phyloP scores from a whole-genome alignment of 2,888 invertebrate genomes.

The Branchipolynoe longqiensis region DNA sequence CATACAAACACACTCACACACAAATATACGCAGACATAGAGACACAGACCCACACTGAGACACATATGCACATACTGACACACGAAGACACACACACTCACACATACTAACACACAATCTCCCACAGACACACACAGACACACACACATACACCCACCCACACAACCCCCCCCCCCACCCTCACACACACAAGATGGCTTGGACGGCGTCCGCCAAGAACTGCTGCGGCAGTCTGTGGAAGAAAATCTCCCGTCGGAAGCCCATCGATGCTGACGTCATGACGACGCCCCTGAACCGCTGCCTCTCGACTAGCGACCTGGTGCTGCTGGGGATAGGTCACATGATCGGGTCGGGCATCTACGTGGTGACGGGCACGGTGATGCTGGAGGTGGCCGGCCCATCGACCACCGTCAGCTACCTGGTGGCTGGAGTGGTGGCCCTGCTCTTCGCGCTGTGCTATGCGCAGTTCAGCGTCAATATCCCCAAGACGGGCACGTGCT shows the following conservation, averaged over 20 bases:
- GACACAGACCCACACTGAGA: too few relatives aligned
- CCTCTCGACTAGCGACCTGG: conserved; percentile 7
- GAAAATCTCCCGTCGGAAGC: neutral
- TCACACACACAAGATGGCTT: too few relatives aligned
- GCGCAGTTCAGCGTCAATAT: conserved; percentile 38
- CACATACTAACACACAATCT: too few relatives aligned
- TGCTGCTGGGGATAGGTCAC: conserved; percentile 21
- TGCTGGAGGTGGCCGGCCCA: conserved; percentile 5
- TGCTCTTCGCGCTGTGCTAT: conserved; percentile 27
- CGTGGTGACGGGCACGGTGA: conserved; percentile 24
- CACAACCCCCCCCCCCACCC: too few relatives aligned
- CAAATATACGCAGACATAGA: too few relatives aligned
- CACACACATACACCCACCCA: too few relatives aligned
- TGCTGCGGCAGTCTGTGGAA: too few relatives aligned
- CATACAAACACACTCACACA: too few relatives aligned
- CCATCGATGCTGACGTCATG: neutral
- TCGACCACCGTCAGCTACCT: conserved; percentile 8
- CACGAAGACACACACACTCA: too few relatives aligned
- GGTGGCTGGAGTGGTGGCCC: neutral
- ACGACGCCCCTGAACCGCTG: conserved; percentile 15
- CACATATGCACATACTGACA: too few relatives aligned
- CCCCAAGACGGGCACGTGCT: conserved; percentile 9
- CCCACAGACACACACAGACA: too few relatives aligned
- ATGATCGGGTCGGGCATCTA: conserved; percentile 40
- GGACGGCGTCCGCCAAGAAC: too few relatives aligned